These are phyloP conservation scores for Nycteola revayana DNA, from an alignment of 2,888 invertebrate species.

Conservation along the genomic window DNA sequence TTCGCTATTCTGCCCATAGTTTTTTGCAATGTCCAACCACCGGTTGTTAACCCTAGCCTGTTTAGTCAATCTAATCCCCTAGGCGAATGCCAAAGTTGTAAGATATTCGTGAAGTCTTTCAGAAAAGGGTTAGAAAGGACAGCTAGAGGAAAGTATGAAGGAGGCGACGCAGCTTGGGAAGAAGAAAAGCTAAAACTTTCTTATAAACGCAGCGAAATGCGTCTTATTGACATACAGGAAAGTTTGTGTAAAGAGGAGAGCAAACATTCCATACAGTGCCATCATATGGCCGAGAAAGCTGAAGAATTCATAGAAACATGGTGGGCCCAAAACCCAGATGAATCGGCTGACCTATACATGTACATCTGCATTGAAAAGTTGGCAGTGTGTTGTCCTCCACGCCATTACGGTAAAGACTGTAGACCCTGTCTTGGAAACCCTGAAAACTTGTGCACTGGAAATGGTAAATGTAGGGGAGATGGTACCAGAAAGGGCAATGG, in stretches of 20 bases:
- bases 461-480: conserved; percentile 91
- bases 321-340: conserved; percentile 86
- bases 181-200: conserved; percentile 91
- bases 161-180: conserved; percentile 97
- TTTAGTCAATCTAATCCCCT: conserved; percentile 70
- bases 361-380: conserved; percentile 91
- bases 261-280: conserved; percentile 90
- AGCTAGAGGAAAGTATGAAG: conserved; percentile 93
- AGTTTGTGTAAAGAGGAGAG: conserved; percentile 89
- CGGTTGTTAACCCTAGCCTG: conserved; percentile 49
- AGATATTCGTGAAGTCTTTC: conserved; percentile 88
- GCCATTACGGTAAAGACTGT: conserved; percentile 92
- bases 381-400: conserved; percentile 91
- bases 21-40: conserved; percentile 44
- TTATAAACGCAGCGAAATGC: conserved; percentile 93
- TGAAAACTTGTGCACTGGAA: conserved; percentile 88
- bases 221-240: conserved; percentile 95
- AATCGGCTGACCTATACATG: conserved; percentile 59
- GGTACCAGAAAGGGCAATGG: conserved; percentile 97
- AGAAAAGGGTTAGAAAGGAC: conserved; percentile 91
- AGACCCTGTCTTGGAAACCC: conserved; percentile 89
- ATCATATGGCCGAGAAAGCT: conserved; percentile 90
- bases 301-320: conserved; percentile 93
- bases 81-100: conserved; percentile 91
- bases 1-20: conserved; percentile 36